Base-by-base conservation (phyloP, 1,140 invertebrate genomes). In the Catajapyx aquilonaris region DNA sequence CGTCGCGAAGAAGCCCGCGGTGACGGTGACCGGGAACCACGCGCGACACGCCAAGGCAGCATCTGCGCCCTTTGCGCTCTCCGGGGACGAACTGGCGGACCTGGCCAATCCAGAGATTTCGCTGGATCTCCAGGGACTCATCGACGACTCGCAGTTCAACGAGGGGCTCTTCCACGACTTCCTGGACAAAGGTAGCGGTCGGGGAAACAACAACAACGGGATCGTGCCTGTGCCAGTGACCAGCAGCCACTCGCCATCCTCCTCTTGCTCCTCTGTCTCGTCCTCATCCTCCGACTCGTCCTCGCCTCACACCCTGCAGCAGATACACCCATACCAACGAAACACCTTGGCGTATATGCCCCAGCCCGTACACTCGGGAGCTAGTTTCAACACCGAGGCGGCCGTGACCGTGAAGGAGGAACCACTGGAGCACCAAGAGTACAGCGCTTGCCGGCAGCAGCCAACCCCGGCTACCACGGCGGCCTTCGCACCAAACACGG, bases 101-200 rank as follows among this genome's bases (percentile, higher is more conserved):
- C 63, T 90, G 40, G 84, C 81, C 52, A 79, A 75, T 13, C 79
- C 81, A 31, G 84, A 88, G 55, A 86, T 90, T 49, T 81, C 78
- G 21, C 57, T 90, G 41, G 83, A 90, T 49, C 62, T 90, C 39
- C 80, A 85, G 48, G 76, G 81, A 52, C 63, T 90, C 45, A 87
- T 87, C 47, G 83, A 87, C 56, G 83, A 87, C 50, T 64, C 65
- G 17, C 79, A 86, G 56, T 86, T 87, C 54, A 69, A 71, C 47
- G 79, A 84, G 46, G 76, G 76, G 5, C 61, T 85, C 9, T 76
- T 81, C 48, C 69, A 74, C 42, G 81, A 87, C 46, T 81, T 85
- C 42, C 60, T 80, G 41, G 52, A 52, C 62, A 19, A 21, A 10
- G 9, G 11, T 21, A 22, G 31, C 23, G 32, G 10, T 32, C 31